Evolutionary conservation across 2,797 vertebrate genomes (phyloP), one percentile per base, ranked within the genome.

Genomic region (Glyptemys insculpta): DNA sequence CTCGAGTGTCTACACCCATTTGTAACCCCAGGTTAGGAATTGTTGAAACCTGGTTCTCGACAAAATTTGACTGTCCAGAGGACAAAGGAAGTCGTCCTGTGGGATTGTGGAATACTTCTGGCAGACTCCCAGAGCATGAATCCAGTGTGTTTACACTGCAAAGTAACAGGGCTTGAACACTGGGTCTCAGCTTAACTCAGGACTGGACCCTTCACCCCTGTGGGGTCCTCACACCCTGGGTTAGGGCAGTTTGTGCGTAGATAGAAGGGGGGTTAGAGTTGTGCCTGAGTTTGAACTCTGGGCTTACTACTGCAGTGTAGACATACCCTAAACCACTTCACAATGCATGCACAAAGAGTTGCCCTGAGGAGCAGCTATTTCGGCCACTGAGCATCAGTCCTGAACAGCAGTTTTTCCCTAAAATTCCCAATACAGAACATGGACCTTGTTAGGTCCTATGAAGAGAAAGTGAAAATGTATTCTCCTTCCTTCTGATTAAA

Each of bases 371-470:
- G 6, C 25, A 31, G 25, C 41, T 18, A 4, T 10, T 88, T 6
- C 1, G 2, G 4, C 23, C 0, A 1, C 44, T 14, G 27, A 49
- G 6, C 15, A 78, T 29, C 23, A 74, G 12, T 74, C 53, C 34
- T 65, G 54, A 82, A 57, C n/a, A 92, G 27, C 49, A 50, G 50
- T 41, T 79, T 41, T 47, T 79, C 82, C 79, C 88, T 88, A 37
- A 87, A 89, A 68, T 65, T 31, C 11, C 37, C 16, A 25, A 12
- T 1, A 81, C 23, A 31, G 49, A 85, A 86, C 25, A 72, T 59
- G 31, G 87, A 23, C 82, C 85, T 50, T 88, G 44, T 83, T 87
- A 65, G 53, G 91, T 79, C 87, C 90, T 89, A 85, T 90, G 89
- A 79, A 91, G 19, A 74, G 25, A 7, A 76, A 29, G 44, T n/a